Evolutionary conservation across 2,888 invertebrate genomes (phyloP), one percentile per base, ranked within the genome.

Genomic region (Cylloceria caligata): DNA sequence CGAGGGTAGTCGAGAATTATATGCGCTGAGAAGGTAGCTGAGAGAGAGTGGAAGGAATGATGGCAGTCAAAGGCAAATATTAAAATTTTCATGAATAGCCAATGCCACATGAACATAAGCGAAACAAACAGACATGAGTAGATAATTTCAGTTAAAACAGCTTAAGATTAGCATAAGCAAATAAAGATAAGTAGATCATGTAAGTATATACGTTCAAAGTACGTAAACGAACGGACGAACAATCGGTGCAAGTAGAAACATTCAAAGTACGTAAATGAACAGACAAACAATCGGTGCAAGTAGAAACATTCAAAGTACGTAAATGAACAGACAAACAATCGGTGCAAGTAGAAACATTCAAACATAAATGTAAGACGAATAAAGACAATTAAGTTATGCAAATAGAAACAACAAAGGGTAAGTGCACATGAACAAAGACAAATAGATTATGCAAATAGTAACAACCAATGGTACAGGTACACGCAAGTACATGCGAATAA

Each of bases 51-150:
- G 11, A 55, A 30, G 16, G n/a, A 30, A 57, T 34, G 3, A 5
- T 34, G 6, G 34, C 57, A 42, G 9, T 34, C 47, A 57, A 39
- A 67, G 73, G 47, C 34, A 49, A 67, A 11, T 0, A n/a, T 5
- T 45, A 34, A 57, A 67, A 30, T 16, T 7, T 0, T 5, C 27
- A n/a, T 0, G 27, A n/a, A 2, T 13, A n/a, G 2, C 3, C 0
- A 30, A 57, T n/a, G 34, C 3, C 6, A 30, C 24, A 13, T 27
- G 2, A 5, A 27, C 13, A 30, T 6, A 55, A 27, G 3, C 0
- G 11, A 30, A 30, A 34, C 9, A 24, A 21, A 21, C n/a, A n/a
- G n/a, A n/a, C n/a, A n/a, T n/a, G n/a, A n/a, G n/a, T n/a, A n/a
- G n/a, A n/a, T n/a, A n/a, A n/a, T n/a, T n/a, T n/a, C n/a, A n/a